phyloP scores from a whole-genome alignment of 1,140 invertebrate species.

The Sminthurides bifidus region DNA sequence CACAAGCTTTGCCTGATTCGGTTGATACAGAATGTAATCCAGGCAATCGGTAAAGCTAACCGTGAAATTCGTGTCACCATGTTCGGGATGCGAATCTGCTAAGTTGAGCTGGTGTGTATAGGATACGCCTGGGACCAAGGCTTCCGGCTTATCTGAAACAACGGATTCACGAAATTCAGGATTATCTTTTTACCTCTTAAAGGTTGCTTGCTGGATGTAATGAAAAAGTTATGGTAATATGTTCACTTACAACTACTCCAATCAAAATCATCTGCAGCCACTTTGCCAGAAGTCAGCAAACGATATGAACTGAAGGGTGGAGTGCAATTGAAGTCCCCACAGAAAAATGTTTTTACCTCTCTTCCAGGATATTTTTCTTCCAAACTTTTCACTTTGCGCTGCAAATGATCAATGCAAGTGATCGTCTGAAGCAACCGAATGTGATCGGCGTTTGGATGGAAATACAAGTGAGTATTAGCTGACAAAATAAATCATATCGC shows the following conservation, averaged over 20 bases:
- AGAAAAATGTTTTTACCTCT: constrained; percentile 53
- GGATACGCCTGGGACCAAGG: constrained; percentile 38
- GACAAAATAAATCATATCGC: constrained; percentile 20
- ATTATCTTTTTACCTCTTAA: constrained; percentile 4
- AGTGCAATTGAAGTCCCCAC: constrained; percentile 76
- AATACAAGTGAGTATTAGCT: constrained; percentile 85
- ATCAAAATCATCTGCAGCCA: constrained; percentile 51
- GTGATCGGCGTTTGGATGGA: constrained; percentile 75
- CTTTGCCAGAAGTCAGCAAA: constrained; percentile 52
- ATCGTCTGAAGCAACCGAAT: constrained; percentile 58
- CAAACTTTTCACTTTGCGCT: constrained; percentile 19
- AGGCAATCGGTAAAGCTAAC: constrained; percentile 69
- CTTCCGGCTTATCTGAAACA: constrained; percentile 32
- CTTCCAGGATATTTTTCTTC: constrained; percentile 38
- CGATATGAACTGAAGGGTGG: constrained; percentile 67
- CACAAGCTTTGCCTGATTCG: constrained; percentile 47
- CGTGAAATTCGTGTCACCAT: constrained; percentile 75
- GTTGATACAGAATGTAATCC: constrained; percentile 84
- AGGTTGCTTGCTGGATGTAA: too few species aligned
- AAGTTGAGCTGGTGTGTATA: constrained; percentile 51
- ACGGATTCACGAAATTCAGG: constrained; percentile 6
- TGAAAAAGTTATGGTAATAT: too few species aligned
- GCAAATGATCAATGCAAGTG: constrained; percentile 35
- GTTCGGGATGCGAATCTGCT: constrained; percentile 59
- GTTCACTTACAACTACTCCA: constrained; percentile 63